A percentile compares a stretch with the other conserved stretches of the same genome.
Evolutionary conservation across 2,888 invertebrate genomes (phyloP).

Genomic region (Odontomyia ornata): DNA sequence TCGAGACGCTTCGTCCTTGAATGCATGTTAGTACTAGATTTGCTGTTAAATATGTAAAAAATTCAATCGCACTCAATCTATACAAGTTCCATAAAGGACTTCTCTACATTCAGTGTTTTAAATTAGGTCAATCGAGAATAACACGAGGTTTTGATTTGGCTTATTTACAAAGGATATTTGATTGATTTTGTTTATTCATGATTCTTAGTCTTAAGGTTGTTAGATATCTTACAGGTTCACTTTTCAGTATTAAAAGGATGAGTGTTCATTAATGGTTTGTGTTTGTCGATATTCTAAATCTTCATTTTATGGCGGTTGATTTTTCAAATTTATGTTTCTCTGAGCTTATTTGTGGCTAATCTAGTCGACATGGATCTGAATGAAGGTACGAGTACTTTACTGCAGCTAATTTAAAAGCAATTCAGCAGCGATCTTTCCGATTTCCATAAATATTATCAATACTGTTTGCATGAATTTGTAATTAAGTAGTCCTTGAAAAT

Average conservation of each 20-base stretch:
- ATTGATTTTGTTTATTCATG: constrained; percentile 19
- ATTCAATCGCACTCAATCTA: constrained; percentile 22
- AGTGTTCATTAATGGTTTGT: no score
- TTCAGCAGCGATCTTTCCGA: no score
- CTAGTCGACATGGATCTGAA: no score
- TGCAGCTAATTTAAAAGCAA: no score
- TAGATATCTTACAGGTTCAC: constrained; percentile 45
- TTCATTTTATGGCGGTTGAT: constrained; percentile 44
- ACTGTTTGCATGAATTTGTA: no score
- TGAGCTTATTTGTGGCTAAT: no score
- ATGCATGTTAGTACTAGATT: constrained; percentile 1
- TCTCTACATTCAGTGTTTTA: not conserved
- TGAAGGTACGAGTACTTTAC: not conserved
- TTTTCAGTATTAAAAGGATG: not conserved
- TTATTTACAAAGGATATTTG: constrained; percentile 43
- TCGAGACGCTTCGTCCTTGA: not conserved
- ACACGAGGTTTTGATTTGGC: constrained; percentile 39
- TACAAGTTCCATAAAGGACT: not conserved
- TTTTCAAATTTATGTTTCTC: not conserved
- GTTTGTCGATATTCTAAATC: constrained; percentile 56
- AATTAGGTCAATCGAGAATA: not conserved
- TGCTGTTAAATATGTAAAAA: not conserved
- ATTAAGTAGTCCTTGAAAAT: no score
- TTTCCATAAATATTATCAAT: no score
- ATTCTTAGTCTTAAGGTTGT: constrained; percentile 39